Percentiles rank a stretch among this genome's conserved stretches.
Conservation (phyloP, 2,113 vertebrate species). For the Thalassarche chlororhynchos region DNA sequence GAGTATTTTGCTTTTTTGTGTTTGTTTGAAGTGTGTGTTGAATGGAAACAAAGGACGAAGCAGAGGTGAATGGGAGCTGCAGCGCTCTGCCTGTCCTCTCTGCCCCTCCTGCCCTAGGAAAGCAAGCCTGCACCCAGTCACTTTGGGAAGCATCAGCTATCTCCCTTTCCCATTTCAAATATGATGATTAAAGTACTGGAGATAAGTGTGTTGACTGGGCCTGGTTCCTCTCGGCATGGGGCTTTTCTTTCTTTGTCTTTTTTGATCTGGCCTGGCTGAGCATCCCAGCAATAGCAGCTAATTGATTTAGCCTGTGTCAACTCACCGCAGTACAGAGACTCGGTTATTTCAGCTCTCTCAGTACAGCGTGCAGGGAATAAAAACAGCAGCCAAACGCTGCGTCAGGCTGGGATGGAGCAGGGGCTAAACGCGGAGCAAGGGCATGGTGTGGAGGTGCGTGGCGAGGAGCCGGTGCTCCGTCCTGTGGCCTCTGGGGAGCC, state of each 20-base stretch:
- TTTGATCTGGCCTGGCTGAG: background rate
- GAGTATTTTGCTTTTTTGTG: background rate
- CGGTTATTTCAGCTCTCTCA: background rate
- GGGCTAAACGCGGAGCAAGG: background rate
- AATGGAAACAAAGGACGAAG: background rate
- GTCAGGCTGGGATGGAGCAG: background rate
- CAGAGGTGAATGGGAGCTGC: background rate
- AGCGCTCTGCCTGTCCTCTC: background rate
- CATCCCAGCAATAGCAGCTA: background rate
- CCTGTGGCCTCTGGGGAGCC: background rate
- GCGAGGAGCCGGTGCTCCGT: background rate
- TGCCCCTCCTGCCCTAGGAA: background rate
- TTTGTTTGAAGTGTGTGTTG: background rate
- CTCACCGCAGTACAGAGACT: background rate
- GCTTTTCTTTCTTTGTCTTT: conserved; percentile 7
- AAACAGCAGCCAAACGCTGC: background rate
- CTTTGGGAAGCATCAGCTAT: background rate
- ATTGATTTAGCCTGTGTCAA: conserved; percentile 38
- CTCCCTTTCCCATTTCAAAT: background rate
- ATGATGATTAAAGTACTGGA: background rate
- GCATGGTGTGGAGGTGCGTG: background rate
- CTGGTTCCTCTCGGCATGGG: background rate
- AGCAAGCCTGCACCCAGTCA: accelerated
- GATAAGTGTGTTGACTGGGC: background rate
- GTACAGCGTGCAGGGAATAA: background rate